Evolutionary conservation across 2,888 invertebrate genomes (phyloP), one percentile per base, ranked within the genome.

Genomic region (Diloba caeruleocephala): DNA sequence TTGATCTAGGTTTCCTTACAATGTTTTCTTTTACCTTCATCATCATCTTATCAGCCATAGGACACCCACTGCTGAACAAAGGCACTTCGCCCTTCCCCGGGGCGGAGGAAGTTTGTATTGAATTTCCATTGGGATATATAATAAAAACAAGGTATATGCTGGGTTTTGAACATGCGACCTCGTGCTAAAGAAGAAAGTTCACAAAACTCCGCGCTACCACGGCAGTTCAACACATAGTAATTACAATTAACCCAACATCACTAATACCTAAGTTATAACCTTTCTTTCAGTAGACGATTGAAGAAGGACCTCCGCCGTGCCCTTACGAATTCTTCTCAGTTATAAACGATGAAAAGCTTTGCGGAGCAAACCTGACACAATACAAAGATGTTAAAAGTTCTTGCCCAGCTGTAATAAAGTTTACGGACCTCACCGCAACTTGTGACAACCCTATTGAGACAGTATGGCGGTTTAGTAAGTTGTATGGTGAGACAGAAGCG

Each of bases 381-480:
- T 61, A 62, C 3, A 56, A 64, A 21, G 54, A 79, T 1, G 34
- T 58, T 4, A 52, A 52, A 0, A 48, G 41, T 1, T 4, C 39
- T 0, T 88, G 88, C 38, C 81, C 82, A 0, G 48, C 54, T 0
- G 21, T 61, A 0, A 71, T 83, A 1, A 76, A 61, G 3, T 71
- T 78, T 0, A 45, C 50, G 0, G 82, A 86, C 13, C 25, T 90
- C 3, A 64, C 71, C 17, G 56, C 58, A 0, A 58, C 60, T 0
- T 90, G 89, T 39, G 76, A 81, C 32, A 85, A 89, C 49, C 89
- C 89, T 0, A 82, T 88, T 0, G 72, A 78, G 14, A 90, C 90
- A 0, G 63, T 58, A 23, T 84, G 81, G 76, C 61, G 62, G 0
- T 72, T 90, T 6, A 73, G 45, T 1, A 71, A 63, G 10, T 68